Percentiles rank a stretch among this genome's conserved stretches.
Conservation (phyloP, 2,113 vertebrate genomes). For the Sapajus apella region DNA sequence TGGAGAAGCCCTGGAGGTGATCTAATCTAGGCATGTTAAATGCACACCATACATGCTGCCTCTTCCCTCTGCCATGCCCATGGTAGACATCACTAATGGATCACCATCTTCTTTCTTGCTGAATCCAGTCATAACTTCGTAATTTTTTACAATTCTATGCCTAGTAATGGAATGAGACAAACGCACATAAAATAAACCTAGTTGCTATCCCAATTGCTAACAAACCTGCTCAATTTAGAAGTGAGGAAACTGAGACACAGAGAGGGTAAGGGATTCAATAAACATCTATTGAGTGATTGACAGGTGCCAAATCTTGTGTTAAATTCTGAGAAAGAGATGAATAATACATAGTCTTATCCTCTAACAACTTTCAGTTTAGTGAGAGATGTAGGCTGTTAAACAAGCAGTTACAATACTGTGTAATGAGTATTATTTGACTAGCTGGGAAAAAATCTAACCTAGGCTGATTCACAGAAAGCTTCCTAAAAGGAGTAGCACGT, state of each 20-base stretch:
- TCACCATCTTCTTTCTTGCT: background rate
- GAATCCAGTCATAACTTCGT: background rate
- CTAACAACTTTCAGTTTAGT: background rate
- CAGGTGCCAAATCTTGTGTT: background rate
- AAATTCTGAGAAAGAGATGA: background rate
- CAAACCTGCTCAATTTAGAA: background rate
- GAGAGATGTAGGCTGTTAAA: background rate
- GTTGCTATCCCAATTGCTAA: background rate
- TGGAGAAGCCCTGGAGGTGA: background rate
- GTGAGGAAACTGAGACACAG: background rate
- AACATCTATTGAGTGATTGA: background rate
- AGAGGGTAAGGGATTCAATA: background rate
- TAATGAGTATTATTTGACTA: background rate
- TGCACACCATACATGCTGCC: background rate
- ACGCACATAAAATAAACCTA: background rate
- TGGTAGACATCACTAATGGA: constrained; percentile 9
- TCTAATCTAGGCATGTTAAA: background rate
- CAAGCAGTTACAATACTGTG: background rate
- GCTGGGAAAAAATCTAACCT: background rate
- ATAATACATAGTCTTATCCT: background rate
- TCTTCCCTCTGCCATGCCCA: background rate
- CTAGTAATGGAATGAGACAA: background rate
- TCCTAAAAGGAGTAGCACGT: background rate
- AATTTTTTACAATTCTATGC: background rate
- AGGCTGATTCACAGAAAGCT: background rate